A percentile compares a stretch with the other conserved stretches of the same genome.
phyloP scores from a whole-genome alignment of 2,888 invertebrate genomes.

The Campoplex capitator region DNA sequence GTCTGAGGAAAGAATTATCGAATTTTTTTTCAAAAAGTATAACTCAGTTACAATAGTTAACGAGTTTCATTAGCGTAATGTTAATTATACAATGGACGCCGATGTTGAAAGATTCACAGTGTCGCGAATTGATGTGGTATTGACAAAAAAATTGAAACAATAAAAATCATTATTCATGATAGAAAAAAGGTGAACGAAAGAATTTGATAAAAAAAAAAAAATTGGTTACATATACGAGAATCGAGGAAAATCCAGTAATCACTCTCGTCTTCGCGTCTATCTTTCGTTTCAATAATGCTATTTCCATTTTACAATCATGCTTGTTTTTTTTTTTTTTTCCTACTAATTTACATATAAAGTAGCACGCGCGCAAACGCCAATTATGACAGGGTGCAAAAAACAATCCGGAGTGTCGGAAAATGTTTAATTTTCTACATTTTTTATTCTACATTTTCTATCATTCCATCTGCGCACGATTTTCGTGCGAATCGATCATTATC shows the following conservation, averaged over 20 bases:
- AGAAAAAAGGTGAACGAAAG: background rate
- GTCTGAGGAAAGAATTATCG: background rate
- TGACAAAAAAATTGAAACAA: background rate
- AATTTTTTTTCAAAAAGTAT: background rate
- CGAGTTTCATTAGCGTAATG: constrained; percentile 25
- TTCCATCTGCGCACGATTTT: constrained; percentile 18
- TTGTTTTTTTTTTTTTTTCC: background rate
- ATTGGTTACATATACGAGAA: constrained; percentile 33
- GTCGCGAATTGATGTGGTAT: background rate
- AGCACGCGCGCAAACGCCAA: constrained; percentile 21
- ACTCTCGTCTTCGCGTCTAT: constrained; percentile 18
- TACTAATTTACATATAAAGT: background rate
- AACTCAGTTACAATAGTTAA: constrained; percentile 14
- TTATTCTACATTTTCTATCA: constrained; percentile 5
- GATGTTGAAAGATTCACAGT: constrained; percentile 34
- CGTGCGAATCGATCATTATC: background rate
- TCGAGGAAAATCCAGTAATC: constrained; percentile 27
- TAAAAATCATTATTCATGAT: constrained; percentile 1
- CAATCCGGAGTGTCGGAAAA: constrained; percentile 4
- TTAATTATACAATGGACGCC: constrained; percentile 19
- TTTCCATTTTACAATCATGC: background rate
- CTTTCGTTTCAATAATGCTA: constrained; percentile 5
- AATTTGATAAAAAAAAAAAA: background rate
- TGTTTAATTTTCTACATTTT: constrained; percentile 6
- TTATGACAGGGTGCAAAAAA: background rate